Evolutionary conservation across 2,888 invertebrate species (phyloP), one percentile per base, ranked within the genome.

Genomic region (Anticlea derivata): DNA sequence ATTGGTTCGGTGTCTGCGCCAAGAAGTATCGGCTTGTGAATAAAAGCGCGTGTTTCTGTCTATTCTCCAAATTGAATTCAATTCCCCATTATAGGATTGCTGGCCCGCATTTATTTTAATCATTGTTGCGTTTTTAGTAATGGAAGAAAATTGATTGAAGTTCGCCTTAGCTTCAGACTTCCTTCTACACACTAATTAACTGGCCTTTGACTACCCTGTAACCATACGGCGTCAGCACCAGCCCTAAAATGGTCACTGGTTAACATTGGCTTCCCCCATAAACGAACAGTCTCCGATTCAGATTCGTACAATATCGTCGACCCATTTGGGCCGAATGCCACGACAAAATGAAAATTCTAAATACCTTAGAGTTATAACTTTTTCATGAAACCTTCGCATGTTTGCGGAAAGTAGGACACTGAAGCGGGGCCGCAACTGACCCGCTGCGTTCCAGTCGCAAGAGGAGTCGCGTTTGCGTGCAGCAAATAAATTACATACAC

Each of bases 61-160:
- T 68, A 73, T 73, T 73, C 50, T 60, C 61, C 65, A 69, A 75
- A 74, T 68, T 66, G 56, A 62, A 74, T 53, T 47, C 26, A 65
- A 69, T 43, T 51, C 54, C 47, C 29, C 65, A 69, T 43, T 52
- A 56, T 66, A 54, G 50, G 23, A 69, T 61, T 43, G 55, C 55
- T 48, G 29, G 33, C 56, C 58, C 45, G 53, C 45, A 41, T 39
- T 48, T 35, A 41, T 58, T 52, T 31, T 33, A 35, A 47, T 41
- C 29, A 38, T 51, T 65, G 60, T 56, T 50, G 38, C 37, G 22
- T 40, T 50, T 50, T 48, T 30, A 52, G 34, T 44, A 45, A 48
- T 26, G 45, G 10, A 30, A 49, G 35, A 22, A 1, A 34, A 10
- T 8, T n/a, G n/a, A n/a, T n/a, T n/a, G n/a, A n/a, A n/a, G n/a